Evolutionary conservation across 2,113 vertebrate genomes (phyloP), one percentile per base, ranked within the genome.

Genomic region (Callipepla squamata): DNA sequence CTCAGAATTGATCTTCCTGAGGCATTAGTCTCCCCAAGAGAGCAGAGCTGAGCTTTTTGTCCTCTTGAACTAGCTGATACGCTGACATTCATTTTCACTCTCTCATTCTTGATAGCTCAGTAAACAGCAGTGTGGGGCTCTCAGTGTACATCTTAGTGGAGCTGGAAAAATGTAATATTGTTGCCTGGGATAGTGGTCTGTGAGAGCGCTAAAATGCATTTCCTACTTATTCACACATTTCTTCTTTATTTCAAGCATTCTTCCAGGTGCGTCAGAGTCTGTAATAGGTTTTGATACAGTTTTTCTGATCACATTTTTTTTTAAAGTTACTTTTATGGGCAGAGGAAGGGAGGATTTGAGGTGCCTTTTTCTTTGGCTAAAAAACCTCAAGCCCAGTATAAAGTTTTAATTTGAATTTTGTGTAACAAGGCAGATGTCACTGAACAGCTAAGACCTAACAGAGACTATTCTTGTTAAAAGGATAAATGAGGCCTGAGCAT

Each of bases 391-490:
- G 13, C 25, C 1, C 0, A 83, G 57, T 70, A 45, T 21, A 40
- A 77, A 61, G 19, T 62, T 92, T 83, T 91, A 47, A 74, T 40
- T 25, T 86, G 51, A 74, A 50, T 91, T 87, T 91, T 78, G 63
- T 89, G 9, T 80, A 55, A 89, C 40, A 74, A 53, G 69, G 5
- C 55, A 73, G 48, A 81, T 92, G 48, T 73, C n/a, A 42, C 3
- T 63, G 26, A 90, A 50, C 19, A 82, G 72, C 63, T 78, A 81
- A 89, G 90, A 88, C 36, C 16, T 44, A 89, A 38, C 2, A 30
- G 42, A 76, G 42, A 91, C 82, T 92, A 92, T 74, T 87, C 53
- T 34, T 26, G 20, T 83, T 94, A 65, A 78, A 96, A 78, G 59
- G 79, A 34, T 91, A 85, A 80, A 59, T 75, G 87, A 82, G 5